Percentiles rank a stretch among this genome's conserved stretches.
These are phyloP conservation scores for Meteorus sp. DNA, from an alignment of 1,140 invertebrate genomes.

Conservation along the genomic window DNA sequence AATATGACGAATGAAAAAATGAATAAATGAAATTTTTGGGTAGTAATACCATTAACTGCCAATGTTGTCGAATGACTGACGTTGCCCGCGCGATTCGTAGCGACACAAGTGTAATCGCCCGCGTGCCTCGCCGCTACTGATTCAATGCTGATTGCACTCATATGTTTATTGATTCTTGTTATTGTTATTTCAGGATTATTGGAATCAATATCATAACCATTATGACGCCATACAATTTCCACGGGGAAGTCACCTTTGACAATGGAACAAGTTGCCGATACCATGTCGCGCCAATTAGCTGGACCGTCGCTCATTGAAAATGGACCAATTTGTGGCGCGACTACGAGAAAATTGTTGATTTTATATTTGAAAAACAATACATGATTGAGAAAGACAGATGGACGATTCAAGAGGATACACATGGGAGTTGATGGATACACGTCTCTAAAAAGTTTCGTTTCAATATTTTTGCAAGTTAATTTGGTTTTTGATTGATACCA, in stretches of 20 bases:
- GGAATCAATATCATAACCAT: conserved; percentile 65
- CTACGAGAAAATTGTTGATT: conserved; percentile 60
- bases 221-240: conserved; percentile 76
- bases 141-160: conserved; percentile 78
- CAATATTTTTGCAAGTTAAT: too few relatives aligned
- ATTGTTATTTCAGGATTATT: conserved; percentile 71
- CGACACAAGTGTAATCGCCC: conserved; percentile 81
- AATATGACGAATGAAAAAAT: conserved; percentile 3
- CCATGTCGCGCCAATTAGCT: conserved; percentile 78
- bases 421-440: conserved; percentile 46
- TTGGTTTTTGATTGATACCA: conserved; percentile 58
- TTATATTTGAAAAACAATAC: not conserved
- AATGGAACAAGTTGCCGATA: conserved; percentile 75
- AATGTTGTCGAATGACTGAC: conserved; percentile 70
- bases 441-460: conserved; percentile 35
- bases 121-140: conserved; percentile 74
- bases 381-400: not conserved
- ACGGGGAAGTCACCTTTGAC: conserved; percentile 77
- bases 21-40: conserved; percentile 2
- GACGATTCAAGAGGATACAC: conserved; percentile 36
- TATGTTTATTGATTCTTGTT: conserved; percentile 73
- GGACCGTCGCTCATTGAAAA: conserved; percentile 78
- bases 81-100: conserved; percentile 72
- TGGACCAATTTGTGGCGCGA: conserved; percentile 75
- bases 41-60: conserved; percentile 70